phyloP scores from a whole-genome alignment of 2,888 invertebrate genomes.

The Macaria liturata region DNA sequence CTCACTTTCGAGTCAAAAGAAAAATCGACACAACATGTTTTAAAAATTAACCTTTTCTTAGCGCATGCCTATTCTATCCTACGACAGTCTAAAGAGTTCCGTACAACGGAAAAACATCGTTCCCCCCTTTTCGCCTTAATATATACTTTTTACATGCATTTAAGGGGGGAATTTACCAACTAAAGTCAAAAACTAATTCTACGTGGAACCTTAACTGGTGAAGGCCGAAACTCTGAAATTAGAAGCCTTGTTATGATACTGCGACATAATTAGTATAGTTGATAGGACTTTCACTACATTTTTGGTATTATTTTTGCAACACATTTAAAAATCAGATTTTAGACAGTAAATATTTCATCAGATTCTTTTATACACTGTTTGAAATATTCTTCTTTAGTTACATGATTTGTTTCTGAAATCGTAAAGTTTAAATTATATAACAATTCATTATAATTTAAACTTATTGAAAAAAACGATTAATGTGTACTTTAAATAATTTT shows the following conservation, averaged over 20 bases:
- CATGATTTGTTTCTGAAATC: no score
- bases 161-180: slow-evolving; percentile 64
- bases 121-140: slow-evolving; percentile 68
- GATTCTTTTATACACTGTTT: no score
- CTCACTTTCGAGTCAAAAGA: slow-evolving; percentile 35
- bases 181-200: slow-evolving; percentile 59
- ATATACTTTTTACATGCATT: slow-evolving; percentile 67
- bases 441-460: no score
- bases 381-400: no score
- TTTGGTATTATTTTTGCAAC: not conserved
- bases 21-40: slow-evolving; percentile 51
- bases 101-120: slow-evolving; percentile 79
- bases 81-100: slow-evolving; percentile 81
- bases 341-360: no score
- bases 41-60: slow-evolving; percentile 60
- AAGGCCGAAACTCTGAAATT: slow-evolving; percentile 57
- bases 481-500: no score
- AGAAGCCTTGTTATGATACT: slow-evolving; percentile 10
- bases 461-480: no score
- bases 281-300: slow-evolving; percentile 4
- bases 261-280: not conserved
- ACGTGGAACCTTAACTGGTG: slow-evolving; percentile 73
- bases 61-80: slow-evolving; percentile 74
- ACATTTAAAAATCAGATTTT: no score
- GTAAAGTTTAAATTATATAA: no score